Evolutionary conservation across 2,113 vertebrate species (phyloP).

Genomic region (Meriones unguiculatus): DNA sequence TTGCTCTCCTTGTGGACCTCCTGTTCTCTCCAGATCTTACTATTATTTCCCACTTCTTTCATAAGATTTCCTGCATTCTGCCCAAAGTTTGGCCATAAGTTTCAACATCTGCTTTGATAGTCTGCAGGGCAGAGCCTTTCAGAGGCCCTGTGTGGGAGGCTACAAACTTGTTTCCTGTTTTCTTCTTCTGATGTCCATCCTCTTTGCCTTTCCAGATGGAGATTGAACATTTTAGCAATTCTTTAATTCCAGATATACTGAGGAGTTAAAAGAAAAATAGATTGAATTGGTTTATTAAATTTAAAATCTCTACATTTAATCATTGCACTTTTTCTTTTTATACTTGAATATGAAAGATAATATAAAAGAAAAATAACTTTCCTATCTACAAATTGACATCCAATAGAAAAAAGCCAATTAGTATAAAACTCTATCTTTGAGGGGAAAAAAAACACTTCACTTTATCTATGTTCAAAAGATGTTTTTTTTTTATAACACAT

Average conservation of each 20-base stretch:
- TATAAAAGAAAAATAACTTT: background rate
- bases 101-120: no score
- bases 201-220: no score
- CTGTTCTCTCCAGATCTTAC: no score
- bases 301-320: background rate
- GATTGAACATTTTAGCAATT: background rate
- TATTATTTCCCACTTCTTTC: no score
- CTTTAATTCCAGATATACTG: background rate
- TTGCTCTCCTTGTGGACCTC: no score
- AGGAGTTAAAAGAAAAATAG: background rate
- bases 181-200: no score
- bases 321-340: conserved; percentile 25
- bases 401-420: background rate
- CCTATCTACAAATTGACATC: background rate
- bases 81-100: no score
- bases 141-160: no score
- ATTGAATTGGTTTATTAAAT: background rate
- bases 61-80: no score
- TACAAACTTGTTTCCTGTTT: no score
- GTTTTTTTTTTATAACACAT: conserved; percentile 47
- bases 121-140: no score
- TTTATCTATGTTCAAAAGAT: conserved; percentile 54
- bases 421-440: conserved; percentile 1
- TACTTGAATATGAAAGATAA: background rate
- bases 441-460: conserved; percentile 16